Evolutionary conservation across 2,888 invertebrate genomes (phyloP).

Genomic region (Chloroclysta siterata): DNA sequence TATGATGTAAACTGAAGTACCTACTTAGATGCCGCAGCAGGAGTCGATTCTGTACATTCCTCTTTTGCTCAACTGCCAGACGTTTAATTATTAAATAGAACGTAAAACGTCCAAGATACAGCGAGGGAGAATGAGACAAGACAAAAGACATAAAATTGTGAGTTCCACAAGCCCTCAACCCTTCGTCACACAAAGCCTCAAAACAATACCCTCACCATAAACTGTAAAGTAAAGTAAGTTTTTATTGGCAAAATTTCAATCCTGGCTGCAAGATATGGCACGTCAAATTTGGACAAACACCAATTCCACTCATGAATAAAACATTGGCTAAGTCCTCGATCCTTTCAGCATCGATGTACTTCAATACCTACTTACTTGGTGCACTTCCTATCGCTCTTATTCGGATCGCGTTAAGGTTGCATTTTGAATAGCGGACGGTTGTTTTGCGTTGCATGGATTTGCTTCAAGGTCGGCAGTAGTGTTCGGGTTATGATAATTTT

Average conservation of each 20-base stretch:
- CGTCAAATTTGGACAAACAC: conserved; percentile 79
- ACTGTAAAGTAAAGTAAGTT: conserved; percentile 48
- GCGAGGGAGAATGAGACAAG: background rate
- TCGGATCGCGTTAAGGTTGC: conserved; percentile 30
- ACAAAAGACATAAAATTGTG: conserved; percentile 12
- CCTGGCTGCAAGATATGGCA: conserved; percentile 60
- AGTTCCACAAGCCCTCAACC: conserved; percentile 10
- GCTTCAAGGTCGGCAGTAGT: conserved; percentile 56
- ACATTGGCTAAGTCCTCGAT: conserved; percentile 58
- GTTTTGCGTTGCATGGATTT: conserved; percentile 40
- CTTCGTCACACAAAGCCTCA: conserved; percentile 26
- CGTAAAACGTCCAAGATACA: background rate
- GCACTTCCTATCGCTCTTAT: conserved; percentile 35
- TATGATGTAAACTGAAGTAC: no score
- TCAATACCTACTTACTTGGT: conserved; percentile 37
- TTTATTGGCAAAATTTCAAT: conserved; percentile 62
- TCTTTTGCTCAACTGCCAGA: no score
- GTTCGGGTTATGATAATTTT: conserved; percentile 66
- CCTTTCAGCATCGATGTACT: conserved; percentile 59
- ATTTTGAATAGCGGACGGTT: background rate
- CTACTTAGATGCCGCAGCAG: background rate
- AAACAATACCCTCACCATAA: conserved; percentile 41
- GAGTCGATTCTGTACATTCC: background rate
- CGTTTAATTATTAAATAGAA: background rate
- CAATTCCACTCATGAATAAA: conserved; percentile 72